These are phyloP conservation scores for Zaprionus nigranus DNA, from an alignment of 1,140 invertebrate species.

Conservation along the genomic window DNA sequence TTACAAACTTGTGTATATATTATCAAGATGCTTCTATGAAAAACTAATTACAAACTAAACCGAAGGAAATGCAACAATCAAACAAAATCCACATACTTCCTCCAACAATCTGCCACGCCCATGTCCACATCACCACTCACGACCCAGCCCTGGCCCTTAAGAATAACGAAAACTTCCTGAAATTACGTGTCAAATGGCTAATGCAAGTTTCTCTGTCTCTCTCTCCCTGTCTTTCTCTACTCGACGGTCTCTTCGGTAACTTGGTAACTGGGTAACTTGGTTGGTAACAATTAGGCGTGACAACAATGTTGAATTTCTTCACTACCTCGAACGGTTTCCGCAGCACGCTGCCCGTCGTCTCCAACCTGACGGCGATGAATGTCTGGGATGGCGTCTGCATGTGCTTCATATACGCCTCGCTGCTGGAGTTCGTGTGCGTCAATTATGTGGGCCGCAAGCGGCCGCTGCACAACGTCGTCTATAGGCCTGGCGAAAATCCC, in stretches of 20 bases:
- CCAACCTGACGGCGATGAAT: conserved; percentile 97
- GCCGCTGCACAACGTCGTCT: conserved; percentile 94
- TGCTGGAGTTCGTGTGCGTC: conserved; percentile 96
- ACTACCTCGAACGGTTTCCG: conserved; percentile 96
- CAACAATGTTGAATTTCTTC: conserved; percentile 99
- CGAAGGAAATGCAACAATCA: conserved; percentile 35
- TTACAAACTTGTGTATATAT: conserved; percentile 50
- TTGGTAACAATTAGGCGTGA: conserved; percentile 88
- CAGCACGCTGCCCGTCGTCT: conserved; percentile 95
- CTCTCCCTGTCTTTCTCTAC: conserved; percentile 5
- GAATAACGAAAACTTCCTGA: background rate
- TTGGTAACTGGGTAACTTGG: conserved; percentile 6
- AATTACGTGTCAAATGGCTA: conserved; percentile 55
- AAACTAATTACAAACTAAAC: conserved; percentile 46
- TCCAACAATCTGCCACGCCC: background rate
- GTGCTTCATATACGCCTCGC: conserved; percentile 97
- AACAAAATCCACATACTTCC: conserved; percentile 24
- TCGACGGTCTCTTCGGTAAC: background rate
- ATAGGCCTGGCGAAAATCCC: conserved; percentile 94
- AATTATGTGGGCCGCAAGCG: conserved; percentile 97
- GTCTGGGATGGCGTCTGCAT: conserved; percentile 98
- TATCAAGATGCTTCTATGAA: conserved; percentile 23
- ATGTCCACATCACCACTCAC: background rate
- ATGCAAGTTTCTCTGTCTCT: conserved; percentile 54
- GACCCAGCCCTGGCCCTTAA: conserved; percentile 3